Percentiles rank a stretch among this genome's conserved stretches.
phyloP scores from a whole-genome alignment of 2,888 invertebrate species.

The Cryptocephalus moraei region DNA sequence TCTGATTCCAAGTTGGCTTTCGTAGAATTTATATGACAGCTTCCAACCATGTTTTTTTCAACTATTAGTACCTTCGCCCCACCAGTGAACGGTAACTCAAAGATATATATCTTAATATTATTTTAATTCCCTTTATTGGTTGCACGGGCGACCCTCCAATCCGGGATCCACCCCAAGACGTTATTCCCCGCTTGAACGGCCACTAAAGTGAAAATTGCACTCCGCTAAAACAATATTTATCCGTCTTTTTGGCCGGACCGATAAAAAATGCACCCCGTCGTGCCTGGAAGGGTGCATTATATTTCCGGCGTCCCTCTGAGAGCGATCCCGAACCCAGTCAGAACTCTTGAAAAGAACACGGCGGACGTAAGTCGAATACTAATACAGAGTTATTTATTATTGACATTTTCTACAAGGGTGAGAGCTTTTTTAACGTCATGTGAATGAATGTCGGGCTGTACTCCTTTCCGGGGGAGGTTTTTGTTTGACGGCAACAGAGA shows the following conservation, averaged over 20 bases:
- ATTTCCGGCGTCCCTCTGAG: slow-evolving; percentile 22
- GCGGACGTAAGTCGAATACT: slow-evolving; percentile 16
- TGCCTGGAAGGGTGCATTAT: slow-evolving; percentile 28
- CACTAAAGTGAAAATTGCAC: slow-evolving; percentile 33
- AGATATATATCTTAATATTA: too few relatives aligned
- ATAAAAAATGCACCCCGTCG: slow-evolving; percentile 37
- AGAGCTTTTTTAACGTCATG: too few relatives aligned
- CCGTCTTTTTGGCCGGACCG: slow-evolving; percentile 26
- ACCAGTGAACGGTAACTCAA: too few relatives aligned
- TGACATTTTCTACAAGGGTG: slow-evolving; percentile 8
- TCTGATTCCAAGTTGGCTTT: too few relatives aligned
- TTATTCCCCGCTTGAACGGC: slow-evolving; percentile 19
- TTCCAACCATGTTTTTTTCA: too few relatives aligned
- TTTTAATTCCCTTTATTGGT: too few relatives aligned
- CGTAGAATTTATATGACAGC: too few relatives aligned
- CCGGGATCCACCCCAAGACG: slow-evolving; percentile 8
- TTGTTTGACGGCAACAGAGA: too few relatives aligned
- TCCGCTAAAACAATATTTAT: slow-evolving; percentile 38
- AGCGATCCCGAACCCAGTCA: slow-evolving; percentile 14
- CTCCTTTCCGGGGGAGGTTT: too few relatives aligned
- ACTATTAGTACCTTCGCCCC: too few relatives aligned
- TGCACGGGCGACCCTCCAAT: slow-evolving; percentile 1
- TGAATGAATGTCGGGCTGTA: too few relatives aligned
- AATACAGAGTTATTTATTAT: slow-evolving; percentile 15
- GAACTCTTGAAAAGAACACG: slow-evolving; percentile 12